These are phyloP conservation scores for Megastigmus dorsalis DNA, from an alignment of 2,888 invertebrate species.

Conservation along the genomic window DNA sequence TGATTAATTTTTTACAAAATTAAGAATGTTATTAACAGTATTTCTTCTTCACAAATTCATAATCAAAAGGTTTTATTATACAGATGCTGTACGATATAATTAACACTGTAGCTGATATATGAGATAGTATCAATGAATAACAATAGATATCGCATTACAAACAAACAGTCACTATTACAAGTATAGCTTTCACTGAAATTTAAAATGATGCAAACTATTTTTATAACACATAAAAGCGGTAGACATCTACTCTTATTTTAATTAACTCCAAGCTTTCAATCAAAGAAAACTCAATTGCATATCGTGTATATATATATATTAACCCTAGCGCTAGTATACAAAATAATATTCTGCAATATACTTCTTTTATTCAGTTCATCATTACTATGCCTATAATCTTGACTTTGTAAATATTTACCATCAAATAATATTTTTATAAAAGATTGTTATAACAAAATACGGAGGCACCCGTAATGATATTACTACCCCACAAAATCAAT, in stretches of 20 bases:
- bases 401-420: slow-evolving; percentile 25
- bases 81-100: slow-evolving; percentile 46
- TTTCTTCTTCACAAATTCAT: slow-evolving; percentile 48
- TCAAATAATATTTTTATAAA: slow-evolving; percentile 51
- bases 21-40: slow-evolving; percentile 50
- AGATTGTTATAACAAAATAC: slow-evolving; percentile 37
- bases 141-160: slow-evolving; percentile 47
- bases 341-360: slow-evolving; percentile 50
- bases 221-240: slow-evolving; percentile 30
- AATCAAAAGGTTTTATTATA: slow-evolving; percentile 51
- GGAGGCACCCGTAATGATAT: slow-evolving; percentile 12
- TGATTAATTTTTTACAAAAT: slow-evolving; percentile 51
- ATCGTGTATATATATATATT: slow-evolving; percentile 22
- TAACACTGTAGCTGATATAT: slow-evolving; percentile 46
- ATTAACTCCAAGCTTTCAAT: slow-evolving; percentile 38
- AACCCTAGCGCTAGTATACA: slow-evolving; percentile 45
- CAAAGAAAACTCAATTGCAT: slow-evolving; percentile 33
- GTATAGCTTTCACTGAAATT: slow-evolving; percentile 27
- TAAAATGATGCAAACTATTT: slow-evolving; percentile 33
- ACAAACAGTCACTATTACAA: slow-evolving; percentile 21
- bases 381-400: slow-evolving; percentile 32
- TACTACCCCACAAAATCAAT: slow-evolving; percentile 18
- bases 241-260: slow-evolving; percentile 33
- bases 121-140: slow-evolving; percentile 50
- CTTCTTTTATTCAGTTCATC: slow-evolving; percentile 42